Conservation (phyloP, 2,113 vertebrate genomes). For the Spilogale gracilis region DNA sequence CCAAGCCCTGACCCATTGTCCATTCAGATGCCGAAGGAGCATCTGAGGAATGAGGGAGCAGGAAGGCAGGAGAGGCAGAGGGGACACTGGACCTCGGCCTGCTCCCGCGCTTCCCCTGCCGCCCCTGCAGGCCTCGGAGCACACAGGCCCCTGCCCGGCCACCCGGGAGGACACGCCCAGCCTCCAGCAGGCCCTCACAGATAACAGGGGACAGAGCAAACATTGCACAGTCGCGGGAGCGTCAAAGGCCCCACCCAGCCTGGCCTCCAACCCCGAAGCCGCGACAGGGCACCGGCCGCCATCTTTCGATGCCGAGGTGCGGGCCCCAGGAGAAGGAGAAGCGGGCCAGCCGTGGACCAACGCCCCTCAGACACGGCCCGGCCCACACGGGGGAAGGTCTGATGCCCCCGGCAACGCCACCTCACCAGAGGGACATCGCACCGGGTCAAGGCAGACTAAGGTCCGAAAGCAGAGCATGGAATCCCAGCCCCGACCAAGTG, state of each 20-base stretch:
- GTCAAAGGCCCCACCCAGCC: not conserved
- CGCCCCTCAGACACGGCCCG: not conserved
- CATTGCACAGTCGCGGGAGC: not conserved
- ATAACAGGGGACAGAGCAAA: not conserved
- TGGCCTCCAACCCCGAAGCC: not conserved
- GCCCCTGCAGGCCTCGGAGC: not conserved
- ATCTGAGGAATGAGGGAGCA: constrained; percentile 27
- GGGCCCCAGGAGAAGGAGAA: not conserved
- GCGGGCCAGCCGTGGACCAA: not conserved
- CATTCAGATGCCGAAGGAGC: constrained; percentile 45
- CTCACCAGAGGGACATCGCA: not conserved
- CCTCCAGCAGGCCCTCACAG: not conserved
- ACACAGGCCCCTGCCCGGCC: not conserved
- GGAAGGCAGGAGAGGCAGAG: not conserved
- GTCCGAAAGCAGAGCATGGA: not conserved
- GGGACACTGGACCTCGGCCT: not conserved
- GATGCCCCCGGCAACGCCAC: not conserved
- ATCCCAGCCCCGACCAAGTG: not conserved
- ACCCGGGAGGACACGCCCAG: not conserved
- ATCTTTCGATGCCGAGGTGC: not conserved
- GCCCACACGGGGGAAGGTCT: not conserved
- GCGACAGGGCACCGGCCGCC: no score
- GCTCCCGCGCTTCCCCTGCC: not conserved
- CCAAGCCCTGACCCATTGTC: constrained; percentile 76
- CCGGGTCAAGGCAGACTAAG: not conserved